Evolutionary conservation across 2,797 vertebrate species (phyloP).

Genomic region (Argentina silus): DNA sequence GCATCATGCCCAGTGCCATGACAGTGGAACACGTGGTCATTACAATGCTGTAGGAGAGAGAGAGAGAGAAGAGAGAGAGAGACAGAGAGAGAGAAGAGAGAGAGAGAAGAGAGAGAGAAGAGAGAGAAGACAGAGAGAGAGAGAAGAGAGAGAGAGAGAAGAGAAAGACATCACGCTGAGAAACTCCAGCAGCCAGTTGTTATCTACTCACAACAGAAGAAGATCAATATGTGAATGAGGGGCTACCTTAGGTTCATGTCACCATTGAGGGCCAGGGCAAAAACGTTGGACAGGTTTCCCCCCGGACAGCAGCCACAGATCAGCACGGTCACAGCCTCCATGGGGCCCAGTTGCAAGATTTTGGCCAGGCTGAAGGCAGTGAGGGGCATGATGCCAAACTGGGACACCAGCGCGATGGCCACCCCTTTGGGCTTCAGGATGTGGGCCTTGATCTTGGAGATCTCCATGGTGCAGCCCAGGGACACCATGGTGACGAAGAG

Average conservation of each 20-base stretch:
- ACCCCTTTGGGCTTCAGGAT: slow-evolving; percentile 81
- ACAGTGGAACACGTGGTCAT: slow-evolving; percentile 86
- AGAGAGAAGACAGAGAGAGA: not conserved
- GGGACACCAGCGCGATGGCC: slow-evolving; percentile 78
- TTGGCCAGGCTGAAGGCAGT: slow-evolving; percentile 80
- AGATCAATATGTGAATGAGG: not conserved
- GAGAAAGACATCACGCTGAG: not conserved
- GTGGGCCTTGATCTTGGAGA: slow-evolving; percentile 82
- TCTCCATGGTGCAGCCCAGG: slow-evolving; percentile 85
- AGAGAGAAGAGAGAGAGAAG: not conserved
- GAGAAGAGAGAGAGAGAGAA: not conserved
- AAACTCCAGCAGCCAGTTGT: not conserved
- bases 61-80: not conserved
- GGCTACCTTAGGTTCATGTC: slow-evolving; percentile 91
- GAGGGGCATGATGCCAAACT: slow-evolving; percentile 88
- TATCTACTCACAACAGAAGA: not conserved
- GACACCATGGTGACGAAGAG: slow-evolving; percentile 80
- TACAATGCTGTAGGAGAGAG: slow-evolving; percentile 75
- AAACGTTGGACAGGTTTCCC: slow-evolving; percentile 83
- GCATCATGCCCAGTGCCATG: slow-evolving; percentile 82
- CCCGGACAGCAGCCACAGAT: slow-evolving; percentile 87
- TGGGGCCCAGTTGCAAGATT: slow-evolving; percentile 68
- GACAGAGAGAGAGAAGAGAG: not conserved
- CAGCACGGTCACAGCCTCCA: slow-evolving; percentile 81
- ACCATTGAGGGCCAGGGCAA: slow-evolving; percentile 79